Evolutionary conservation across 2,888 invertebrate genomes (phyloP), one percentile per base, ranked within the genome.

Genomic region (Sarcophaga variegata): DNA sequence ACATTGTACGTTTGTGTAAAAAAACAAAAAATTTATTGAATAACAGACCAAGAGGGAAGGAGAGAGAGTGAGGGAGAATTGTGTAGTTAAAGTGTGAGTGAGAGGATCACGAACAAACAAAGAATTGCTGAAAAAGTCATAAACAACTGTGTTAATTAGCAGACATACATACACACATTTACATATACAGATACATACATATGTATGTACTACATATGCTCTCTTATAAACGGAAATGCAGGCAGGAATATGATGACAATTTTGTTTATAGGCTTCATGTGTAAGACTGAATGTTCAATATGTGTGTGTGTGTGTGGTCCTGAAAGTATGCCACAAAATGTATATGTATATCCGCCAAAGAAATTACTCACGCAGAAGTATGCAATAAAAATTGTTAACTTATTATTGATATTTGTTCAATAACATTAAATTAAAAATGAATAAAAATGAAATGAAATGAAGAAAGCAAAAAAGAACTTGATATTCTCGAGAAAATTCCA

Each of bases 71-170:
- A 27, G n/a, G 54, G 22, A 20, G 14, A 20, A 17, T 6, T 4
- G 1, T 17, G 4, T 17, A 17, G 12, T 54, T 12, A 3, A 4
- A 54, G 17, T 17, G 4, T 14, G 54, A 12, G 5, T 54, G 54
- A 14, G 17, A 17, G 17, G 14, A 54, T 17, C 54, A 17, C 49
- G 22, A 64, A 67, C 69, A 63, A 76, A 71, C 14, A 69, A 70
- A 75, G 54, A 49, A 77, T n/a, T 37, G 49, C 12, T 25, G 59
- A 49, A 70, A 79, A 67, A 79, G 76, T 62, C 81, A 71, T 87
- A 84, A 87, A 82, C 81, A 82, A 79, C 67, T 76, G 84, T 82
- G 84, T 87, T 87, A 87, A 87, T 87, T 82, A 84, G 78, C 71
- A 74, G 72, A 62, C n/a, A 37, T 37, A 37, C 10, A 37, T 37